Evolutionary conservation across 1,140 invertebrate species (phyloP).

Genomic region (Reticulitermes speratus): DNA sequence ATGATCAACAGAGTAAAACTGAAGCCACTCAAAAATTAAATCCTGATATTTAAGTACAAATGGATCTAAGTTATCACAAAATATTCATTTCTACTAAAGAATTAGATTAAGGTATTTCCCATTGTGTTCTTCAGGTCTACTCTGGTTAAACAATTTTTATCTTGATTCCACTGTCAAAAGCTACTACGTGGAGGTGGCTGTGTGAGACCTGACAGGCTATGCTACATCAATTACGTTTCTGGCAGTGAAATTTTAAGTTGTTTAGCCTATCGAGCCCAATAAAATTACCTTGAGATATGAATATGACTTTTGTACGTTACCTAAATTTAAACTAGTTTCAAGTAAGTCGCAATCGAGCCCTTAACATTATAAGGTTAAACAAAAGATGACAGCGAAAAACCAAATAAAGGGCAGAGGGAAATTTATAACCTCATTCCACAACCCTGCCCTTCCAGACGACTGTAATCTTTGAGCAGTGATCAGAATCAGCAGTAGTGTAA

Average conservation of each 20-base stretch:
- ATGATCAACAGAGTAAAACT: background rate
- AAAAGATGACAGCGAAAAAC: background rate
- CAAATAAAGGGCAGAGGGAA: background rate
- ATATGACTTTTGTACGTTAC: background rate
- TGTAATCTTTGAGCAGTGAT: conserved; percentile 25
- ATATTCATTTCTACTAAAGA: background rate
- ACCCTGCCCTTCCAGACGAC: background rate
- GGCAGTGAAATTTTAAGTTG: conserved; percentile 15
- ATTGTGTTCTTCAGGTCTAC: background rate
- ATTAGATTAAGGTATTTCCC: background rate
- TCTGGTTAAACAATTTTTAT: background rate
- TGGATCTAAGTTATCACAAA: background rate
- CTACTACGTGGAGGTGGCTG: background rate
- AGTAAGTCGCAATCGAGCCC: background rate
- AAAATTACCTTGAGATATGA: background rate
- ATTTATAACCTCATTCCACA: background rate
- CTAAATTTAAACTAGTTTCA: background rate
- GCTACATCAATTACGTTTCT: background rate
- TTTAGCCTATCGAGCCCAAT: background rate
- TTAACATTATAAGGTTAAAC: background rate
- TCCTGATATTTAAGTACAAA: conserved; percentile 1
- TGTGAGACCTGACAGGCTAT: background rate
- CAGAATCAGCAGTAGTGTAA: background rate
- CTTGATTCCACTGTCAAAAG: background rate
- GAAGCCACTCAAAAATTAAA: background rate